Conservation (phyloP, 2,797 vertebrate genomes). For the Alfaro cultratus region DNA sequence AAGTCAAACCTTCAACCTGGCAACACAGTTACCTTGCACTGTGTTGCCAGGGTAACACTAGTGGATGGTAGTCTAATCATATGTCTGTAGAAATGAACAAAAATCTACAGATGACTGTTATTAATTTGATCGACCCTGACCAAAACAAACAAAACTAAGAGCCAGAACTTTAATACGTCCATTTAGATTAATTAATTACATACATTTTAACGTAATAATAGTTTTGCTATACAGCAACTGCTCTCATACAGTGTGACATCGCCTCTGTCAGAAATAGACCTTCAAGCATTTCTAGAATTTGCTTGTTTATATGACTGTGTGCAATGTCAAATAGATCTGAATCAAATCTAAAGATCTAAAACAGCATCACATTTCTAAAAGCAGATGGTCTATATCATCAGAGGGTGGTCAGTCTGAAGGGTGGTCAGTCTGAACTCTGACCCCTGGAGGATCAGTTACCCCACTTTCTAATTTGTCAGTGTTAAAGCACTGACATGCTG, state of each 20-base stretch:
- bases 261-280: not conserved
- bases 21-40: not conserved
- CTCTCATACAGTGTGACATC: not conserved
- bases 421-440: conserved; percentile 37
- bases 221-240: not conserved
- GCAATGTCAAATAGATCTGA: not conserved
- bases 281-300: not conserved
- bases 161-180: too few relatives aligned
- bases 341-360: not conserved
- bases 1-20: too few relatives aligned
- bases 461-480: conserved; percentile 18
- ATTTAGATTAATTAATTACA: too few relatives aligned
- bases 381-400: not conserved
- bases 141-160: not conserved
- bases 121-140: not conserved
- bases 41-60: not conserved
- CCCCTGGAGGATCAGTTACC: conserved; percentile 22
- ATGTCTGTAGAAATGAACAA: not conserved
- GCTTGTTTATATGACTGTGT: not conserved
- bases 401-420: conserved; percentile 23
- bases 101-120: not conserved
- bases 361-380: not conserved
- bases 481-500: conserved; percentile 8
- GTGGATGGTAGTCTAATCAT: not conserved
- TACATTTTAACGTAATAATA: not conserved